A percentile compares a stretch with the other conserved stretches of the same genome.
phyloP scores from a whole-genome alignment of 2,888 invertebrate species.

The Bimastos eiseni region DNA sequence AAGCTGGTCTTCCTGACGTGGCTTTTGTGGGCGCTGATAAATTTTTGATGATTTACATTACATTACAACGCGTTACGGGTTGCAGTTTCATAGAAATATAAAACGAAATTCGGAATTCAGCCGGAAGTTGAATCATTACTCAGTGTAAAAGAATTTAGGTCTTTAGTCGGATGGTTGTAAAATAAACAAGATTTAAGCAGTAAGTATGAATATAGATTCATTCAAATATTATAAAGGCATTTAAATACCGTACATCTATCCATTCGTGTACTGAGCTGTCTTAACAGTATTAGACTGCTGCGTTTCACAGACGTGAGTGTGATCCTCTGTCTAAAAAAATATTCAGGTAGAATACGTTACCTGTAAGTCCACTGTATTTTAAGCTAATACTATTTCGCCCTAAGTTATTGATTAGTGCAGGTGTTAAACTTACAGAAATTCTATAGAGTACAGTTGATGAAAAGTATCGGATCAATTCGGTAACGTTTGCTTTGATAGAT shows the following conservation, averaged over 20 bases:
- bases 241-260: neutral
- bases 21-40: too few relatives aligned
- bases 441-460: too few relatives aligned
- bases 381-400: neutral
- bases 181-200: neutral
- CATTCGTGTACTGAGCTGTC: neutral
- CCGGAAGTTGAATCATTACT: slow-evolving; percentile 13
- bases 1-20: too few relatives aligned
- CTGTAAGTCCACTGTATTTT: neutral
- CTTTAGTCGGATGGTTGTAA: neutral
- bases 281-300: neutral
- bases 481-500: too few relatives aligned
- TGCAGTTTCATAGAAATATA: neutral
- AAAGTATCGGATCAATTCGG: too few relatives aligned
- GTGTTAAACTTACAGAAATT: neutral
- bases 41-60: too few relatives aligned
- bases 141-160: neutral
- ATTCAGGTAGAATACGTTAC: neutral
- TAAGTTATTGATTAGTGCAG: neutral
- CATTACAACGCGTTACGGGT: too few relatives aligned
- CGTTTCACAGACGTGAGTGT: neutral
- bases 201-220: neutral
- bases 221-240: neutral
- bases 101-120: neutral
- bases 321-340: neutral